These are phyloP conservation scores for Epinotia bilunana DNA, from an alignment of 2,888 invertebrate genomes.

Conservation along the genomic window DNA sequence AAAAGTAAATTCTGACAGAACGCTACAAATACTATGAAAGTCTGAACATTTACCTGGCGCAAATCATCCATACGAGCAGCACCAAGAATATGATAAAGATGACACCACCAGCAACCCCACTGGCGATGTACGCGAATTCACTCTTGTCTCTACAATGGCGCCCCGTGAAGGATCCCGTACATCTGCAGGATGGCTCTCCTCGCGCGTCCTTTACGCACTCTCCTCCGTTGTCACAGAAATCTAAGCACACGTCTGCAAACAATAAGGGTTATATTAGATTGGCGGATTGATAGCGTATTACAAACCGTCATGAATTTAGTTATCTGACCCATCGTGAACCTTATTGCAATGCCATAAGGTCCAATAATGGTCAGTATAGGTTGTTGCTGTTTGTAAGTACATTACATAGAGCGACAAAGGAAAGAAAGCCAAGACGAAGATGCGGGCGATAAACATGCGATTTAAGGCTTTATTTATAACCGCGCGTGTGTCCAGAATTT, in stretches of 20 bases:
- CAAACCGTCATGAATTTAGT: too few relatives aligned
- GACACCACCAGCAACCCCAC: constrained; percentile 97
- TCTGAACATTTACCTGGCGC: constrained; percentile 87
- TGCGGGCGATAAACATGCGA: not conserved
- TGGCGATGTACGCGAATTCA: constrained; percentile 97
- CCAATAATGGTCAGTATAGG: too few relatives aligned
- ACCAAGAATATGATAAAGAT: constrained; percentile 96
- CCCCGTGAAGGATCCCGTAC: constrained; percentile 96
- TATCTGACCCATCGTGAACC: too few relatives aligned
- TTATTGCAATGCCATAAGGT: too few relatives aligned
- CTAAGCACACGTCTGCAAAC: constrained; percentile 90
- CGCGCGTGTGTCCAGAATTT: not conserved
- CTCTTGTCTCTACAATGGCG: constrained; percentile 95
- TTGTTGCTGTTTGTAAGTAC: too few relatives aligned
- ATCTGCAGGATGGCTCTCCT: constrained; percentile 94
- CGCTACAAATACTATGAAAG: not conserved
- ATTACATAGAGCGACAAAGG: too few relatives aligned
- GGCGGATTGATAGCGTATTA: not conserved
- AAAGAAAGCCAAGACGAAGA: too few relatives aligned
- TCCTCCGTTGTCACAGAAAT: constrained; percentile 95
- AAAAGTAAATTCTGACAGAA: not conserved
- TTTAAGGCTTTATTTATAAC: not conserved
- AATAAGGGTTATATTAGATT: constrained; percentile 28
- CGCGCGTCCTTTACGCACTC: constrained; percentile 92
- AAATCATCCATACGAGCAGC: constrained; percentile 98